These are phyloP conservation scores for Bovichtus diacanthus DNA, from an alignment of 2,797 vertebrate genomes.

Conservation along the genomic window DNA sequence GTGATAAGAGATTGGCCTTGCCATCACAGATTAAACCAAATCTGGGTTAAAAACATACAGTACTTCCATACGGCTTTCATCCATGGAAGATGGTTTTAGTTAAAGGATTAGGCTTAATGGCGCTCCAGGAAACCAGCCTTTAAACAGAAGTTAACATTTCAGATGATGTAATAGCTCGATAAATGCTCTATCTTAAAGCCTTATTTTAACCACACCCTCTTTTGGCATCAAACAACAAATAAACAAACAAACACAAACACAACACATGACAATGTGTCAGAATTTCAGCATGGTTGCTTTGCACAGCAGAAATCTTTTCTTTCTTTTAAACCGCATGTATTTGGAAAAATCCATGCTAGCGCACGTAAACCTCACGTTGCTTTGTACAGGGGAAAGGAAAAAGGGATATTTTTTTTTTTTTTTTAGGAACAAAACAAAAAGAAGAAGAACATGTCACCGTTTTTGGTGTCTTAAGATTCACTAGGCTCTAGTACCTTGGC, in stretches of 20 bases:
- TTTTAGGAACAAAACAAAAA: constrained; percentile 55
- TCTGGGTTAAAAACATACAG: constrained; percentile 74
- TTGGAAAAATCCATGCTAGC: constrained; percentile 60
- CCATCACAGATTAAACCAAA: constrained; percentile 70
- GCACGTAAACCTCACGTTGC: constrained; percentile 58
- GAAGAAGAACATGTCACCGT: constrained; percentile 46
- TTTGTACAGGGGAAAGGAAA: constrained; percentile 62
- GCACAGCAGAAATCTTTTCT: constrained; percentile 73
- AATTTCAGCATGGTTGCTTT: constrained; percentile 69
- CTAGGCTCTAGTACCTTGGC: constrained; percentile 66
- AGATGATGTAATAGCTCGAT: constrained; percentile 70
- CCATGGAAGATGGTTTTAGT: constrained; percentile 74
- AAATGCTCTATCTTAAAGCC: constrained; percentile 67
- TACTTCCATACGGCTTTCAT: constrained; percentile 72
- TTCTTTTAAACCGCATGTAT: constrained; percentile 66
- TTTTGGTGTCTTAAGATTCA: constrained; percentile 69
- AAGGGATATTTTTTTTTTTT: constrained; percentile 47
- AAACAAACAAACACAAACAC: constrained; percentile 78
- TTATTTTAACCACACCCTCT: constrained; percentile 65
- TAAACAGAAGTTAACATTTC: constrained; percentile 65
- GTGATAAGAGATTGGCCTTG: constrained; percentile 69
- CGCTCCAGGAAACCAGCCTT: constrained; percentile 72
- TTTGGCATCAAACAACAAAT: constrained; percentile 85
- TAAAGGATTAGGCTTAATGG: constrained; percentile 75
- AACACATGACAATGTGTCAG: constrained; percentile 68